These are phyloP conservation scores for Nothoprocta pentlandii DNA, from an alignment of 2,113 vertebrate species.

Conservation along the genomic window DNA sequence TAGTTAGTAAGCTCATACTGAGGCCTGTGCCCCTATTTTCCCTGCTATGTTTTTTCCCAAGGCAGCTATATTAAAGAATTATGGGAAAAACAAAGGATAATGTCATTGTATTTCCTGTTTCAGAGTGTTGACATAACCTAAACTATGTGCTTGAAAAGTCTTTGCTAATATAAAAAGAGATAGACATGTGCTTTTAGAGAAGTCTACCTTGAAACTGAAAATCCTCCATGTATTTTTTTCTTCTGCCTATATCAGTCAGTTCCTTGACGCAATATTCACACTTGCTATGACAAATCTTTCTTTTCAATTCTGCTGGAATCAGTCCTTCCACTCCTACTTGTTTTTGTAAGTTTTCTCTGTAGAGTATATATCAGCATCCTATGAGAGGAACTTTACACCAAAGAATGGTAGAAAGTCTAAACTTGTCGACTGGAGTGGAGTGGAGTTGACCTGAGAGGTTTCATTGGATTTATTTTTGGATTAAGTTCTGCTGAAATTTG, in stretches of 20 bases:
- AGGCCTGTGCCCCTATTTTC: not conserved
- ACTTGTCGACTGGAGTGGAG: not conserved
- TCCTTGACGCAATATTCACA: fast-evolving
- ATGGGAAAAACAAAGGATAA: not conserved
- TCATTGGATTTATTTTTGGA: not conserved
- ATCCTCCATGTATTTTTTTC: not conserved
- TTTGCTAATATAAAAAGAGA: fast-evolving
- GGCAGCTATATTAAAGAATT: not conserved
- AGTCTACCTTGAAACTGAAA: not conserved
- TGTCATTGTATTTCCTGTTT: not conserved
- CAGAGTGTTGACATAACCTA: not conserved
- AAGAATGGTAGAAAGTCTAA: not conserved
- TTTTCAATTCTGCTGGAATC: not conserved
- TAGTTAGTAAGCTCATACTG: not conserved
- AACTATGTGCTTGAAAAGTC: not conserved
- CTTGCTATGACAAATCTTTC: not conserved
- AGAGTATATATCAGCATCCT: not conserved
- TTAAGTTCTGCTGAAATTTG: not conserved
- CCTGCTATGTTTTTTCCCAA: not conserved
- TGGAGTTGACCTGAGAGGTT: not conserved
- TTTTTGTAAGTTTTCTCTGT: not conserved
- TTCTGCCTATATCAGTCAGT: not conserved
- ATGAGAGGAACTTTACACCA: not conserved
- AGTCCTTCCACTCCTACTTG: not conserved
- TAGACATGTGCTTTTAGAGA: not conserved